A percentile compares a stretch with the other conserved stretches of the same genome.
Conservation (phyloP, 2,888 invertebrate species). For the Nemotelus nigrinus region DNA sequence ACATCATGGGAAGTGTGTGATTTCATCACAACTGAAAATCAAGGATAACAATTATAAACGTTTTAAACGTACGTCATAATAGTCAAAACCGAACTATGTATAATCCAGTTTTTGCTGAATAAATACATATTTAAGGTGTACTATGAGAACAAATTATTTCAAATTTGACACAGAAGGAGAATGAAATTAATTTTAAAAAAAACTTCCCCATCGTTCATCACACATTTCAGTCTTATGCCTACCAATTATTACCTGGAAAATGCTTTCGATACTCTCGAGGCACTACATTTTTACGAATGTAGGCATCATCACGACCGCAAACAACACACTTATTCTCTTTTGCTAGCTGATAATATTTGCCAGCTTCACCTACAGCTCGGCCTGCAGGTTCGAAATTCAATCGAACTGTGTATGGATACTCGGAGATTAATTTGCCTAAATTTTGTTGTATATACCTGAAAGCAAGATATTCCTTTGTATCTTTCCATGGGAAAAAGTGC, state of each 20-base stretch:
- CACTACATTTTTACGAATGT: constrained; percentile 82
- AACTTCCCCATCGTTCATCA: too few relatives aligned
- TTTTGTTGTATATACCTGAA: constrained; percentile 65
- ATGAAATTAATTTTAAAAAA: too few relatives aligned
- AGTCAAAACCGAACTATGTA: constrained; percentile 41
- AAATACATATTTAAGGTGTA: too few relatives aligned
- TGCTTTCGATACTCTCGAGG: constrained; percentile 83
- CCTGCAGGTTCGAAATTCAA: constrained; percentile 82
- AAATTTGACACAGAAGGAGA: too few relatives aligned
- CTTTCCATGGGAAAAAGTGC: too few relatives aligned
- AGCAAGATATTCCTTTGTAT: not conserved
- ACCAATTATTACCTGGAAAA: constrained; percentile 69
- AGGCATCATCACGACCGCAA: constrained; percentile 75
- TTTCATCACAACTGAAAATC: constrained; percentile 74
- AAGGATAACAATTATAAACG: constrained; percentile 41
- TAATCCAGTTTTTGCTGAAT: not conserved
- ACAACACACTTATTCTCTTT: constrained; percentile 84
- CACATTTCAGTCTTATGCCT: too few relatives aligned
- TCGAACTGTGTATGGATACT: constrained; percentile 72
- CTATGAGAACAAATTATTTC: too few relatives aligned
- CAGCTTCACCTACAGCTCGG: constrained; percentile 74
- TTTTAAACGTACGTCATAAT: not conserved
- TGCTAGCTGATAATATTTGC: constrained; percentile 76
- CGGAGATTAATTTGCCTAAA: constrained; percentile 64
- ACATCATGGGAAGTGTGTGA: constrained; percentile 85